Evolutionary conservation across 1,140 invertebrate species (phyloP).

Genomic region (Pseudomyrmex gracilis): DNA sequence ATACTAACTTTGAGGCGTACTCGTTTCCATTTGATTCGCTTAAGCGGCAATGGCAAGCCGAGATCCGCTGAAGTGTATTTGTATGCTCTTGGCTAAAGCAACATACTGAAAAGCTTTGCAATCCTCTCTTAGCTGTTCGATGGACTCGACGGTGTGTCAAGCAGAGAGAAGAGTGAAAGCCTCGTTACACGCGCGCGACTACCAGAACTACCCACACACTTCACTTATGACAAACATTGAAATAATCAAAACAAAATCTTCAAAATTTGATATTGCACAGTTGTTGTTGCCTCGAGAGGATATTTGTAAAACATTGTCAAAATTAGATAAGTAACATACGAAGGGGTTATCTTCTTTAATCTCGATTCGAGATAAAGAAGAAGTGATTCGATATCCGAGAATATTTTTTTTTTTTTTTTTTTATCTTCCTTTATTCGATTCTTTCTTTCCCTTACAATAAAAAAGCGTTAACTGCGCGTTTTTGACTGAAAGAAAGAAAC

Average conservation of each 20-base stretch:
- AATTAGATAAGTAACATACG: neutral
- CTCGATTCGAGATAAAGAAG: too few species aligned
- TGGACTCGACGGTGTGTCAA: conserved; percentile 47
- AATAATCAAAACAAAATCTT: conserved; percentile 5
- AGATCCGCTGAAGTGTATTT: conserved; percentile 55
- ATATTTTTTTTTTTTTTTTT: neutral
- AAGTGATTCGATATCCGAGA: neutral
- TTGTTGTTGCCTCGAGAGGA: neutral
- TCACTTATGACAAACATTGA: neutral
- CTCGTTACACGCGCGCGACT: conserved; percentile 20
- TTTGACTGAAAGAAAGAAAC: conserved; percentile 37
- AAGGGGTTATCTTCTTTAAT: too few species aligned
- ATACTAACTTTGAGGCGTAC: conserved; percentile 8
- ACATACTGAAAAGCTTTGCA: conserved; percentile 59
- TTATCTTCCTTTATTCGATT: neutral
- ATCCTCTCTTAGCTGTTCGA: conserved; percentile 52
- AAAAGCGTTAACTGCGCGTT: conserved; percentile 43
- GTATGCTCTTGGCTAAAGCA: conserved; percentile 58
- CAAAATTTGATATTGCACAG: conserved; percentile 1
- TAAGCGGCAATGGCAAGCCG: conserved; percentile 30
- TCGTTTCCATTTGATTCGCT: conserved; percentile 36
- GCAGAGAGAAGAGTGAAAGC: conserved; percentile 26
- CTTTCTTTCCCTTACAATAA: conserved; percentile 1
- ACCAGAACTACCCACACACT: conserved; percentile 21
- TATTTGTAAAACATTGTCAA: neutral